Base-by-base conservation (phyloP, 2,113 vertebrate species). In the Ammodytes dubius region DNA sequence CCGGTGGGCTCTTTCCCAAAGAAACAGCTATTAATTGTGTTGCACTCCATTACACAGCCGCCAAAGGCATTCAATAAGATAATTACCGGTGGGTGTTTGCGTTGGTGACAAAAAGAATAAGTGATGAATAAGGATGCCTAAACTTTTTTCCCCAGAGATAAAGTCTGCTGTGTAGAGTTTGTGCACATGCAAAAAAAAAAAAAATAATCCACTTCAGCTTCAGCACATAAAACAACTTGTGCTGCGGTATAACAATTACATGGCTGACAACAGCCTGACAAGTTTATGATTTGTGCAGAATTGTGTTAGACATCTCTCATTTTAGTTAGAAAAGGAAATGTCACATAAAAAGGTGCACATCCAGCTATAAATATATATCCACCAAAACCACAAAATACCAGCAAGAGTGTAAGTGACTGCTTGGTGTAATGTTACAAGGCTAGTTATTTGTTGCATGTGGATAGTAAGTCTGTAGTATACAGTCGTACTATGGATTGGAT, bases 21-120 rank as follows among this genome's bases (percentile, higher is more conserved):
- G 82, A 90, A 78, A 87, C 77, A 70, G 81, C 70, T 82, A 90
- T 92, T 91, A 91, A 94, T 92, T 74, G 75, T 80, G 82, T 69
- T 85, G 83, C 85, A 85, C 81, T 90, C 82, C 83, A 81, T 90
- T 90, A 88, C 84, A 84, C 88, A 89, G 71, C 83, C 82, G 84
- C 83, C 85, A 82, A 84, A 88, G 39, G 60, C 77, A 88, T 84
- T 91, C 85, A 84, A 90, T 90, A 84, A 87, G 84, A 88, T 74
- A 88, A 91, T 90, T 82, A 87, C 79, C 60, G 59, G 46, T 4
- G 74, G 82, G 77, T 88, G 82, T 94, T 90, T 90, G 81, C 81
- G 87, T 73, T 70, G 17, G 73, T 79, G 77, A 74, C 82, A 92
- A 92, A 92, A 85, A 90, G 86, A 87, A 91, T 87, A 77, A 19